Evolutionary conservation across 2,113 vertebrate species (phyloP).

Genomic region (Proterorhinus semilunaris): DNA sequence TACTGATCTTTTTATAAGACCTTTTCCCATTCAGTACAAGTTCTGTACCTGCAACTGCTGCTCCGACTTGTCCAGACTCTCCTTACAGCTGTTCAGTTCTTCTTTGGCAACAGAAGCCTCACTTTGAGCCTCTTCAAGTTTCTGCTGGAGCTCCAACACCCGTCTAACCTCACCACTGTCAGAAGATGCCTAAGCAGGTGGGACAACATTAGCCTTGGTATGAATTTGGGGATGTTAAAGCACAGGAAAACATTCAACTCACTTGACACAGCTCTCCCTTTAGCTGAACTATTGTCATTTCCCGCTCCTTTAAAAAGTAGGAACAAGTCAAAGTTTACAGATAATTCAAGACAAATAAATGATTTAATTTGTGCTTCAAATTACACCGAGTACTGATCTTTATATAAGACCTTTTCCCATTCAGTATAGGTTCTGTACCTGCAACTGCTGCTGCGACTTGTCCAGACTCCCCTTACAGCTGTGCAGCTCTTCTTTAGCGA

Average conservation of each 20-base stretch:
- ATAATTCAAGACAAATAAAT: too few species aligned
- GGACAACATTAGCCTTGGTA: slow-evolving; percentile 2
- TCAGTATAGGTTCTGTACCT: too few species aligned
- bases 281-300: slow-evolving; percentile 77
- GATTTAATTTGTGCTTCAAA: too few species aligned
- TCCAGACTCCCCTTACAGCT: slow-evolving; percentile 78
- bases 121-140: slow-evolving; percentile 65
- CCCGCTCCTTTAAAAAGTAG: slow-evolving; percentile 80
- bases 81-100: slow-evolving; percentile 80
- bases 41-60: slow-evolving; percentile 84
- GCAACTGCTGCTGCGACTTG: slow-evolving; percentile 83
- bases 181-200: slow-evolving; percentile 39
- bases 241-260: slow-evolving; percentile 45
- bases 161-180: slow-evolving; percentile 18
- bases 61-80: slow-evolving; percentile 81
- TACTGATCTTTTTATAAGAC: too few species aligned
- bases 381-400: too few species aligned
- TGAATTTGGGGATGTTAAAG: neutral
- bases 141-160: slow-evolving; percentile 54
- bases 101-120: slow-evolving; percentile 80
- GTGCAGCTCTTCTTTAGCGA: slow-evolving; percentile 82
- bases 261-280: slow-evolving; percentile 81
- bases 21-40: too few species aligned
- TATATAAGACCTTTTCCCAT: too few species aligned
- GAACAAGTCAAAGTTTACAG: too few species aligned